Base-by-base conservation (phyloP, 2,113 vertebrate genomes). In the Benitochromis conjunctus region DNA sequence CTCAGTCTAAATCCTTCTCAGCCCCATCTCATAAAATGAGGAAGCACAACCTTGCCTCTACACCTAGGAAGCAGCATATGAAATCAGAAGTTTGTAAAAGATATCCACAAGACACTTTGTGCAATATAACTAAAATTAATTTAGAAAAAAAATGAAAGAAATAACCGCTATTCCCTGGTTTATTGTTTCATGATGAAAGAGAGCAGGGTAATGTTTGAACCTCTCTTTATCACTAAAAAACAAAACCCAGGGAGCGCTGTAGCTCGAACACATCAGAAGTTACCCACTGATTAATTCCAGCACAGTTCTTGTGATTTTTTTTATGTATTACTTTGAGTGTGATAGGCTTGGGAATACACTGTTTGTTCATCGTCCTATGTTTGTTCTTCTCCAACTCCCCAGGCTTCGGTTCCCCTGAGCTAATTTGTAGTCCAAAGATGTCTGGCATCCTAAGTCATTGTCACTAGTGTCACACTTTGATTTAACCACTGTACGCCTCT, bases 391-490 rank as follows among this genome's bases (percentile, higher is more conserved):
- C 9, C 9, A 86, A 48, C 57, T 91, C 89, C 87, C 91, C 62
- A 80, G 82, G 62, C 79, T 69, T 74, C 80, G n/a, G 66, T 69
- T 86, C 64, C 85, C 81, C 51, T 14, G 48, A 64, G 89, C 64
- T 87, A 81, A 88, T 93, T 89, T 89, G 55, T 71, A 89, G 84
- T 77, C 66, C 76, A 84, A 69, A 88, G 69, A 84, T 57, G 77
- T 90, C 87, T 94, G 88, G 86, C 79, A 36, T 88, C 81, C 79
- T 81, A 80, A 83, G 64, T 87, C 60, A 19, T 29, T 43, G 80
- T 82, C 91, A 89, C 92, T 31, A 36, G 88, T 89, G 90, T 84
- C 84, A 74, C 89, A 83, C 86, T 93, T 88, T 92, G 89, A 92
- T 93, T 89, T 80, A 93, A 87, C 71, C 86, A 60, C 89, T 79